Conservation (phyloP, 1,140 invertebrate genomes). For the Bombus affinis region DNA sequence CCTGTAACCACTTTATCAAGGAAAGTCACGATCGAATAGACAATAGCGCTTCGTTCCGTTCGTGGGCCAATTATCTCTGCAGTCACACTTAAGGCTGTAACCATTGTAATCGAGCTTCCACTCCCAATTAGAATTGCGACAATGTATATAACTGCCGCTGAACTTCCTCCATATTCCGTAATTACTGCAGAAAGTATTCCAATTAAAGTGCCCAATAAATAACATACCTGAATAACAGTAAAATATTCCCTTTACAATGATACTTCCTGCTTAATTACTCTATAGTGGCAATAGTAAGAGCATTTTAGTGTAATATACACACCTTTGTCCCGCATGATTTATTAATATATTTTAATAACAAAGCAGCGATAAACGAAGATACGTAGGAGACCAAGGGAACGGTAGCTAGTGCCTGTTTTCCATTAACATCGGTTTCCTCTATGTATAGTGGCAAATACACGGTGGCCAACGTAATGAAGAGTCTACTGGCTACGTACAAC, state of each 20-base stretch:
- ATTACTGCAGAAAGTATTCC: constrained; percentile 74
- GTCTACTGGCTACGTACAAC: constrained; percentile 90
- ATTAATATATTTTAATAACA: constrained; percentile 88
- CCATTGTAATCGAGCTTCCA: constrained; percentile 93
- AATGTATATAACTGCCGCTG: constrained; percentile 72
- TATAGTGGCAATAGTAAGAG: constrained; percentile 73
- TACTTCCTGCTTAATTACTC: constrained; percentile 71
- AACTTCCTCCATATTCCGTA: constrained; percentile 72
- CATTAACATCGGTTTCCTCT: constrained; percentile 85
- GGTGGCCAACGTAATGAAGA: constrained; percentile 92
- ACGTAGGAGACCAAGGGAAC: constrained; percentile 94
- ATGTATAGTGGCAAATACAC: constrained; percentile 94
- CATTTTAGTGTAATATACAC: constrained; percentile 74
- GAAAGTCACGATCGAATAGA: constrained; percentile 97
- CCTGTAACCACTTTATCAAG: constrained; percentile 96
- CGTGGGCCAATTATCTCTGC: constrained; percentile 95
- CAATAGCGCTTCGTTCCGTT: constrained; percentile 93
- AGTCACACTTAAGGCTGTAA: constrained; percentile 95
- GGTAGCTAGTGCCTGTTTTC: constrained; percentile 89
- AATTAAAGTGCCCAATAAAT: constrained; percentile 75
- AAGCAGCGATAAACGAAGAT: constrained; percentile 91
- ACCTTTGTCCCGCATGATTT: constrained; percentile 84
- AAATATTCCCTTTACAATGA: not conserved
- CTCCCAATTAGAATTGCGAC: constrained; percentile 85
- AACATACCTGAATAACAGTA: constrained; percentile 71